A percentile compares a stretch with the other conserved stretches of the same genome.
Conservation (phyloP, 2,797 vertebrate genomes). For the Pangasius larnaudii region DNA sequence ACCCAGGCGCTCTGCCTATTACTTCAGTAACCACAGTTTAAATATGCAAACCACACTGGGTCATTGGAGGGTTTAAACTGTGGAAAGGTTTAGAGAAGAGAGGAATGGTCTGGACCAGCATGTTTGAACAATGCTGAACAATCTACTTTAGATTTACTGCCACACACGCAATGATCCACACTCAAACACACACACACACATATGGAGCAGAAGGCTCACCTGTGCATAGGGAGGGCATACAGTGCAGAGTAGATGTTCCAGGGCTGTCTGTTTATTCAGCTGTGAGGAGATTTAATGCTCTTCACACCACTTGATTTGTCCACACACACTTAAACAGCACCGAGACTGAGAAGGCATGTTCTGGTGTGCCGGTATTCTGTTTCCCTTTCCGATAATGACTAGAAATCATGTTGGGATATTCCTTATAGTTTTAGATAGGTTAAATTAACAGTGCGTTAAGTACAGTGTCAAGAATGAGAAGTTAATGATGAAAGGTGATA, state of each 20-base stretch:
- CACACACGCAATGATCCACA: background rate
- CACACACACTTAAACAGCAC: background rate
- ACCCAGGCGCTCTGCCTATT: conserved; percentile 26
- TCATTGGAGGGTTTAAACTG: conserved; percentile 40
- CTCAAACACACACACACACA: background rate
- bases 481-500: background rate
- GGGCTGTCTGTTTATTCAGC: conserved; percentile 74
- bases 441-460: background rate
- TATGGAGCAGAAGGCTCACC: conserved; percentile 44
- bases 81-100: conserved; percentile 45
- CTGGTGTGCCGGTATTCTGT: background rate
- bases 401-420: background rate
- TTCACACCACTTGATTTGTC: conserved; percentile 40
- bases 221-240: conserved; percentile 61
- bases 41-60: conserved; percentile 50
- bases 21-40: conserved; percentile 34
- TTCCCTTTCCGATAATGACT: background rate
- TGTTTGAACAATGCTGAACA: conserved; percentile 50
- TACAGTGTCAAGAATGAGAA: background rate
- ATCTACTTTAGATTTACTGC: conserved; percentile 32
- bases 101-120: conserved; percentile 32
- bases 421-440: background rate
- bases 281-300: conserved; percentile 66
- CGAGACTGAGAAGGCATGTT: background rate
- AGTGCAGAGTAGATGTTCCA: conserved; percentile 62